Percentiles rank a stretch among this genome's conserved stretches.
Evolutionary conservation across 1,140 invertebrate species (phyloP).

Genomic region (Drosophila pachea): DNA sequence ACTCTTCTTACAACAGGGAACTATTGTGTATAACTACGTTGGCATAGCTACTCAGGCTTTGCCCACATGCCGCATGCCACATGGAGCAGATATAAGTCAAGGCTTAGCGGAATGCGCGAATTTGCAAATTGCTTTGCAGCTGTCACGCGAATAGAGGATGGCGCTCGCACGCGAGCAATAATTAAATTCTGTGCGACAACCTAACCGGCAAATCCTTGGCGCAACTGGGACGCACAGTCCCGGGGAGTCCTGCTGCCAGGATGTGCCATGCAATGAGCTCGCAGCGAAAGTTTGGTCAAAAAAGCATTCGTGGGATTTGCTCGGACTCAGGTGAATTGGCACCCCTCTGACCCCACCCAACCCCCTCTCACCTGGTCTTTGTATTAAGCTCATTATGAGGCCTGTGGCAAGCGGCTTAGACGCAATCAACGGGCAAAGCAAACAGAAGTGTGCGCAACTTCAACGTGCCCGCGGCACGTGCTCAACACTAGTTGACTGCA

Average conservation of each 20-base stretch:
- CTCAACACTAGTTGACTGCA: slow-evolving; percentile 3
- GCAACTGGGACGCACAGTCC: slow-evolving; percentile 45
- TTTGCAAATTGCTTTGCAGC: slow-evolving; percentile 45
- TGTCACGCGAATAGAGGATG: slow-evolving; percentile 11
- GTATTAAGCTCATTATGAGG: slow-evolving; percentile 66
- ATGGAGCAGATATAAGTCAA: slow-evolving; percentile 26
- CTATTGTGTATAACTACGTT: too few species aligned
- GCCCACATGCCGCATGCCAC: background rate
- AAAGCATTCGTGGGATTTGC: background rate
- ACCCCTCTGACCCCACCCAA: too few species aligned
- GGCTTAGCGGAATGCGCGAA: slow-evolving; percentile 22
- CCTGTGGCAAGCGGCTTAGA: slow-evolving; percentile 39
- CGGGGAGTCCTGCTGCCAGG: slow-evolving; percentile 25
- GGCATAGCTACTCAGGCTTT: background rate
- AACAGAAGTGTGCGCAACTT: background rate
- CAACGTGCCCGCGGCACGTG: background rate
- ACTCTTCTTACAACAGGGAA: too few species aligned
- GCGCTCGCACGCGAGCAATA: slow-evolving; percentile 37
- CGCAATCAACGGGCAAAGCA: slow-evolving; percentile 48
- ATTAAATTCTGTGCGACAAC: slow-evolving; percentile 57
- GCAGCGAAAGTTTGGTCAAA: slow-evolving; percentile 23
- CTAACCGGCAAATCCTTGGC: slow-evolving; percentile 47
- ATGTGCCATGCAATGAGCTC: slow-evolving; percentile 23
- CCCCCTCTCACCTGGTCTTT: slow-evolving; percentile 26
- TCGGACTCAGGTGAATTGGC: too few species aligned